These are phyloP conservation scores for Holacanthella duospinosa DNA, from an alignment of 2,888 invertebrate species.

Conservation along the genomic window DNA sequence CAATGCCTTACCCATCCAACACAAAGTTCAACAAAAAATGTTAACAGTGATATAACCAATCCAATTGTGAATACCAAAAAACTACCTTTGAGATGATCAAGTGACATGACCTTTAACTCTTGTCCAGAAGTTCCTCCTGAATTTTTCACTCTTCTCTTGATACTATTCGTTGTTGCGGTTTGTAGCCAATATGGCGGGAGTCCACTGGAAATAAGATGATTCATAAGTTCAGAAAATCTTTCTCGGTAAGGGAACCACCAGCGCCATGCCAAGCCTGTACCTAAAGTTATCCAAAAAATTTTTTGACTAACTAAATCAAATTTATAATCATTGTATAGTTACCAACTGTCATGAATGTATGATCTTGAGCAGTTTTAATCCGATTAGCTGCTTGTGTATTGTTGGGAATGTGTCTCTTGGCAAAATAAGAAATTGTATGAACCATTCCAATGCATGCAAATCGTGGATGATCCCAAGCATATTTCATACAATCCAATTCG, in stretches of 20 bases:
- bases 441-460: slow-evolving; percentile 2
- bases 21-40: background rate
- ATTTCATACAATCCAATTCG: background rate
- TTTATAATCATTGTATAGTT: background rate
- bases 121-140: background rate
- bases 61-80: background rate
- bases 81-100: background rate
- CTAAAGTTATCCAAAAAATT: background rate
- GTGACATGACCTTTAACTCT: background rate
- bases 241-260: background rate
- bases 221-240: background rate
- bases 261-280: background rate
- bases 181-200: background rate
- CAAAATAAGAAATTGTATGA: background rate
- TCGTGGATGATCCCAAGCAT: background rate
- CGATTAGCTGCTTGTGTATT: background rate
- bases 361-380: background rate
- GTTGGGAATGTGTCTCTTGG: background rate
- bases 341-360: background rate
- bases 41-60: background rate
- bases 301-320: background rate
- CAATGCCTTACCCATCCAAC: background rate
- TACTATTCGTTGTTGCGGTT: background rate
- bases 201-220: background rate
- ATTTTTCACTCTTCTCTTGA: background rate